phyloP scores from a whole-genome alignment of 2,797 vertebrate species.

The Nannoperca obscura region DNA sequence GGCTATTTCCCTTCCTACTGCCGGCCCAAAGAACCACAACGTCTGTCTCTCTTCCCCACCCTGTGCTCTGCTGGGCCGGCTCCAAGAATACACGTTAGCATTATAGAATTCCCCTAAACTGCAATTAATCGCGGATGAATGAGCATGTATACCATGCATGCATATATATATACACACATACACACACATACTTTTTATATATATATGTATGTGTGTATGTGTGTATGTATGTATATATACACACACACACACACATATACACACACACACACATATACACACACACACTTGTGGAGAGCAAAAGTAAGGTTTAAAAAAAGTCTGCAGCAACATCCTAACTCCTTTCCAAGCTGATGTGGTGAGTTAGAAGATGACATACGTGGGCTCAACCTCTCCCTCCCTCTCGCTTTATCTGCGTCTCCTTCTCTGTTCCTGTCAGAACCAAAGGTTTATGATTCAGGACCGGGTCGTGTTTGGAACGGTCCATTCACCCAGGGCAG shows the following conservation, averaged over 20 bases:
- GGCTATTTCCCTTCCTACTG: constrained; percentile 68
- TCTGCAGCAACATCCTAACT: constrained; percentile 4
- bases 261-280: no score
- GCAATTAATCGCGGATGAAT: constrained; percentile 45
- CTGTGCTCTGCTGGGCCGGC: constrained; percentile 45
- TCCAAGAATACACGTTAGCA: constrained; percentile 54
- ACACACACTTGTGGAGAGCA: not conserved
- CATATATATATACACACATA: not conserved
- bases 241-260: no score
- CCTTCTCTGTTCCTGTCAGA: constrained; percentile 43
- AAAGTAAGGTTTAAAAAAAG: not conserved
- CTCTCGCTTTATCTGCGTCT: constrained; percentile 10
- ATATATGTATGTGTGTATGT: no score
- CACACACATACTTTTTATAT: no score
- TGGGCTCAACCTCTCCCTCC: constrained; percentile 8
- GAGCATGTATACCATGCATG: constrained; percentile 15
- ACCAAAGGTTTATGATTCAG: constrained; percentile 53
- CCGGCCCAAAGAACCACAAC: constrained; percentile 64
- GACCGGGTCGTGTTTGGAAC: constrained; percentile 54
- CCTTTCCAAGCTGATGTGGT: constrained; percentile 14
- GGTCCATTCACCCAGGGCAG: constrained; percentile 70
- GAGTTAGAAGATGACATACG: constrained; percentile 11
- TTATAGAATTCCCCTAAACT: constrained; percentile 40
- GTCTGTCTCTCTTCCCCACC: constrained; percentile 57
- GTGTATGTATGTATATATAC: no score